Evolutionary conservation across 1,140 invertebrate genomes (phyloP), one percentile per base, ranked within the genome.

Genomic region (Diorhabda carinulata): DNA sequence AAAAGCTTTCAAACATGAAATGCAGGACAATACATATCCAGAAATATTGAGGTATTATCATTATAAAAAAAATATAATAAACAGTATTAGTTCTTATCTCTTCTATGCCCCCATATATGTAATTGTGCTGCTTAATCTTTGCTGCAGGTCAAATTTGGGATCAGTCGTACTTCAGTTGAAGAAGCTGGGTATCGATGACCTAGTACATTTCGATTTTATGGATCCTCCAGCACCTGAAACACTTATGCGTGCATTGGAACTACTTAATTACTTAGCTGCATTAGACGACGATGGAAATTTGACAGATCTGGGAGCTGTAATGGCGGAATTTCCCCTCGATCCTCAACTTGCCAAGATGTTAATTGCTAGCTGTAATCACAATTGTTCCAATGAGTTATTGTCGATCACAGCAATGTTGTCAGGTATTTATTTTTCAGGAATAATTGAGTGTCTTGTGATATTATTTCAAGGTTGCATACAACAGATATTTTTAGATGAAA

Each of bases 181-280:
- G 81, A 99, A 99, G 84, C 87, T 99, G 52, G 98, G 98, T 72
- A 99, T 99, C 76, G 97, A 99, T 81, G 98, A 99, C 86, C 84
- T 99, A 75, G 98, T 99, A 47, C 98, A 99, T 82, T 99, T 99
- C 84, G 98, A 99, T 84, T 99, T 99, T 82, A 99, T 99, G 98
- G 98, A 99, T 86, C 98, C 98, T 10, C 98, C 98, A 41, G 98
- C 98, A n/a, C 98, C 98, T 0, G 98, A 99, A 87, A 99, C 98
- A 0, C 84, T 99, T n/a, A 99, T 99, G 98, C 84, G 98, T 81
- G 98, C 98, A 2, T 81, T 99, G 65, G 98, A 99, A 85, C 84
- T 99, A 64, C 85, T 99, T 6, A 99, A 99, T 84, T 99, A 99
- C 82, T 84, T 99, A 64, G 95, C 94, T 3, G 96, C 95, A 1